Evolutionary conservation across 1,140 invertebrate genomes (phyloP), one percentile per base, ranked within the genome.

Genomic region (Batillaria attramentaria): DNA sequence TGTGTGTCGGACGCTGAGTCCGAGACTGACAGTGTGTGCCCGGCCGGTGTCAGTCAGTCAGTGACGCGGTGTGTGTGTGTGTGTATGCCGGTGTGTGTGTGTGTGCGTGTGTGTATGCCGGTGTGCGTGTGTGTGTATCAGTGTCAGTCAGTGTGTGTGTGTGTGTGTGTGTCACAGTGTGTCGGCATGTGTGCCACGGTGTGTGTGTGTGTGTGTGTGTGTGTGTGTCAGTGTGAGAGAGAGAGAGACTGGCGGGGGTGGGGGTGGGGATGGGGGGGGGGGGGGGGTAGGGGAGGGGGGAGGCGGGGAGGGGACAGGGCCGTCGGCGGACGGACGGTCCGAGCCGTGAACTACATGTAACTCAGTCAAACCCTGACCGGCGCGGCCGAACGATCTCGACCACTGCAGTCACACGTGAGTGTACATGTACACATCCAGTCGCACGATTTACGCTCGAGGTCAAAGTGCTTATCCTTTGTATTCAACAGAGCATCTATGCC

Each of bases 171-270:
- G 66, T 41, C 10, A 5, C 16, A n/a, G n/a, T 16, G 33, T 35
- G 31, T 35, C 10, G 18, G 16, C 13, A 35, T 37, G 66, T 35
- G 31, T 69, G 31, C 33, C 5, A 16, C 10, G 5, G n/a, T 37
- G 66, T 35, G 66, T 69, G 16, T 16, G 37, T 10, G n/a, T 10
- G 66, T 5, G 57, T 35, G 66, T 39, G 37, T 35, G 66, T 39
- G 66, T n/a, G 37, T 69, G 66, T 69, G 66, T 69, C 16, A 35
- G 66, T 39, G 66, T 10, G 37, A 10, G 66, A 16, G 66, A 20
- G 37, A 16, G 31, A n/a, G 18, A 35, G 31, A 3, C 28, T 62
- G 8, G 57, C 31, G 35, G 6, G 37, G 31, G 66, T 37, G n/a
- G 16, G 13, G 18, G 31, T 35, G 31, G 18, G 31, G 28, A 35